Evolutionary conservation across 2,888 invertebrate species (phyloP).

Genomic region (Tridacna crocea): DNA sequence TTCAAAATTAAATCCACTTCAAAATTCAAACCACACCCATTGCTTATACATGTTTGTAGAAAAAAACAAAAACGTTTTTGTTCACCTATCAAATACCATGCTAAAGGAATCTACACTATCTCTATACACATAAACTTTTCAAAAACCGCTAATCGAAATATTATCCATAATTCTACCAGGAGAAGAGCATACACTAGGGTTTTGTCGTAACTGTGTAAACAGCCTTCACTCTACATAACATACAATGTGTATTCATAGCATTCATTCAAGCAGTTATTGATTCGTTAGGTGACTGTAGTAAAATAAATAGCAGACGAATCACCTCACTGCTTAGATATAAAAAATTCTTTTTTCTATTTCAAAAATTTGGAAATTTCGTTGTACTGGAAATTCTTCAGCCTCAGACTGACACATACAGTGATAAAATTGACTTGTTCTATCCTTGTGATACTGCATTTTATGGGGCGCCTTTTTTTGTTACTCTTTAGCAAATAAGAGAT

Average conservation of each 20-base stretch:
- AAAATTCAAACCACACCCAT: slow-evolving; percentile 18
- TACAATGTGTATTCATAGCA: slow-evolving; percentile 27
- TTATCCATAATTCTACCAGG: slow-evolving; percentile 12
- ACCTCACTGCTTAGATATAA: neutral
- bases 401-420: too few species aligned
- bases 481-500: too few species aligned
- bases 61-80: neutral
- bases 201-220: slow-evolving; percentile 35
- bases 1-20: slow-evolving; percentile 10
- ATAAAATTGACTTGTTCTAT: too few species aligned
- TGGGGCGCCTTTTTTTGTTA: too few species aligned
- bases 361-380: too few species aligned
- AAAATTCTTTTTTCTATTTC: too few species aligned
- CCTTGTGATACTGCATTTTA: too few species aligned
- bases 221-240: slow-evolving; percentile 10
- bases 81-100: neutral
- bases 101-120: neutral
- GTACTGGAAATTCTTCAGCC: too few species aligned
- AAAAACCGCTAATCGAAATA: slow-evolving; percentile 18
- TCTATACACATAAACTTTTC: neutral
- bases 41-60: neutral
- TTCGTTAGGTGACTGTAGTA: neutral
- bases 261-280: slow-evolving; percentile 32
- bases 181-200: slow-evolving; percentile 12
- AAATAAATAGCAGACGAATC: slow-evolving; percentile 24